Percentiles rank a stretch among this genome's conserved stretches.
Evolutionary conservation across 2,888 invertebrate species (phyloP).

Genomic region (Sabellastarte sp.): DNA sequence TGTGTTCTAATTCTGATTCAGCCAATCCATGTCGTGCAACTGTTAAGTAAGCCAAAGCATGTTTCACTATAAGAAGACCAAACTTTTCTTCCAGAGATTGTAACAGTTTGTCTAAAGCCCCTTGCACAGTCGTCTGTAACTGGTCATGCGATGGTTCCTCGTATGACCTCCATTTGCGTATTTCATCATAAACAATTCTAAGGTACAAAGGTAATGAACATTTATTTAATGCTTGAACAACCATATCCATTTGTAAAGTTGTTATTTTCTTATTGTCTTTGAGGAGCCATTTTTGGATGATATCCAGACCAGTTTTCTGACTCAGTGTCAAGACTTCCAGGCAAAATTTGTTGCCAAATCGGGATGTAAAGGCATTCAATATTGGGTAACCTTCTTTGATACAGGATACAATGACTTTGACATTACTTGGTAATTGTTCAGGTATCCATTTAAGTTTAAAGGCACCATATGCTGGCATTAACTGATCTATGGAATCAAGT

Average conservation of each 20-base stretch:
- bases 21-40: constrained; percentile 16
- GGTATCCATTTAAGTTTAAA: constrained; percentile 23
- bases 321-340: constrained; percentile 2
- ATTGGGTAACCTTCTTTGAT: constrained; percentile 4
- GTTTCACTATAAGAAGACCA: constrained; percentile 17
- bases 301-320: constrained; percentile 11
- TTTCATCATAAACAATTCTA: constrained; percentile 20
- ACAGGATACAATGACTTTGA: constrained; percentile 11
- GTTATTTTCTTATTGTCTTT: constrained; percentile 2
- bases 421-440: background rate
- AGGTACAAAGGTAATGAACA: constrained; percentile 23
- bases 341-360: background rate
- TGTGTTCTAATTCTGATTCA: constrained; percentile 14
- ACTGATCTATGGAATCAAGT: constrained; percentile 36
- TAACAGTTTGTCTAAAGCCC: constrained; percentile 19
- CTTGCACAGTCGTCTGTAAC: constrained; percentile 5
- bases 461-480: constrained; percentile 22
- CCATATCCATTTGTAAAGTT: background rate
- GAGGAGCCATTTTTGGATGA: constrained; percentile 17
- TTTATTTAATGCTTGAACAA: constrained; percentile 9
- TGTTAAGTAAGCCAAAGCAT: constrained; percentile 23
- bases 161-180: constrained; percentile 22
- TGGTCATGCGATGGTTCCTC: background rate
- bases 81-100: constrained; percentile 17
- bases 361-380: background rate